phyloP scores from a whole-genome alignment of 1,140 invertebrate genomes.

The Hydropsyche tenuis region DNA sequence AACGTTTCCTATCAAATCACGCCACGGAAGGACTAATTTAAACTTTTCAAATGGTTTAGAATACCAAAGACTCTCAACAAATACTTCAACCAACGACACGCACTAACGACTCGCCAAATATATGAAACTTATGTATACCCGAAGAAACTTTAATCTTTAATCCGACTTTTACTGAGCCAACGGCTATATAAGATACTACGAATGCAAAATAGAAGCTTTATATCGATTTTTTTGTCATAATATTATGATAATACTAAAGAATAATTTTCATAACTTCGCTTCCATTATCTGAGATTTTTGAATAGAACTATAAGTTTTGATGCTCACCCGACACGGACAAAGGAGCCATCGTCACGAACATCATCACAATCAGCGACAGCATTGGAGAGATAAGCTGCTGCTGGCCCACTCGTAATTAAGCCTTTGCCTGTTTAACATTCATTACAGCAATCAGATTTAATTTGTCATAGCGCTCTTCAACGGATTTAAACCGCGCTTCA shows the following conservation, averaged over 20 bases:
- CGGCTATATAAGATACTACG: neutral
- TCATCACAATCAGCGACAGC: no score
- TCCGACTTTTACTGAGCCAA: no score
- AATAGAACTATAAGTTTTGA: no score
- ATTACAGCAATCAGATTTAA: constrained; percentile 43
- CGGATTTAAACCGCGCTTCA: constrained; percentile 28
- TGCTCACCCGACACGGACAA: no score
- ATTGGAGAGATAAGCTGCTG: neutral
- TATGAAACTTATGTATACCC: no score
- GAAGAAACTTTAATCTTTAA: no score
- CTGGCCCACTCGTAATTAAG: constrained; percentile 40
- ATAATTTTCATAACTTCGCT: no score
- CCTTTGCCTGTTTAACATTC: constrained; percentile 41
- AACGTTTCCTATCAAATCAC: constrained; percentile 12
- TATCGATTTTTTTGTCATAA: no score
- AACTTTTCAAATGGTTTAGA: neutral
- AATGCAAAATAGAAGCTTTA: neutral
- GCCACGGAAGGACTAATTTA: constrained; percentile 17
- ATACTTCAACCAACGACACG: neutral
- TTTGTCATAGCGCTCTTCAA: constrained; percentile 25
- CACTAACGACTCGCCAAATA: neutral
- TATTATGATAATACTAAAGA: no score
- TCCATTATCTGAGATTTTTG: no score
- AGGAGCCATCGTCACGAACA: no score
- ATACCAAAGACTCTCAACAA: no score